Base-by-base conservation (phyloP, 2,113 vertebrate genomes). In the Anhinga anhinga region DNA sequence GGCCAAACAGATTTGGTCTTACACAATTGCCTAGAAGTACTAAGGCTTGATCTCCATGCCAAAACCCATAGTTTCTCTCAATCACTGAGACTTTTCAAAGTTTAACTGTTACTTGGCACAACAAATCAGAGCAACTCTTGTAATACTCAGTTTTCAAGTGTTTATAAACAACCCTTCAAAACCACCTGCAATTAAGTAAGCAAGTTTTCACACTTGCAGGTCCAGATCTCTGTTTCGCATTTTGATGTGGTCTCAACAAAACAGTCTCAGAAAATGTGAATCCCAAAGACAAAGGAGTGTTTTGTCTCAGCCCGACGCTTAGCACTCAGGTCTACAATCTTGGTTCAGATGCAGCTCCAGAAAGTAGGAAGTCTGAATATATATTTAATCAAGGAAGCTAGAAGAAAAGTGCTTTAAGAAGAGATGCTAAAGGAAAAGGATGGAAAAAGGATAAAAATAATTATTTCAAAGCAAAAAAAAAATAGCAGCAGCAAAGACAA, bases 131-230 rank as follows among this genome's bases (percentile, higher is more conserved):
- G 77, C 53, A 76, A 90, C 88, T 77, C 86, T 88, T 61, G 49
- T 49, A 87, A 78, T 70, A 74, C 62, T 92, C 63, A 21, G 55
- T 72, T 90, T 97, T 85, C 94, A 70, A 96, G 90, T 92, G 85
- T 96, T 95, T 94, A 94, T 94, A 95, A 94, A 96, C 88, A 96
- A 82, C 58, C 65, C 81, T 95, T 95, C 94, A 94, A 93, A 97
- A 82, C 53, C 89, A 97, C 94, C 89, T 97, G 88, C 93, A 96
- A 85, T 94, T 91, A 97, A 92, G 49, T 77, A 95, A 93, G 95
- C 83, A 93, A 97, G 96, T 92, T 97, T 97, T 97, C 94, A 95
- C 91, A 95, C 91, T 95, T 95, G 76, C 49, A 55, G 72, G 87
- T 93, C 92, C 82, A 95, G 77, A 88, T 93, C 63, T 93, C 92